Conservation (phyloP, 2,113 vertebrate species). For the Ardeotis arabs region DNA sequence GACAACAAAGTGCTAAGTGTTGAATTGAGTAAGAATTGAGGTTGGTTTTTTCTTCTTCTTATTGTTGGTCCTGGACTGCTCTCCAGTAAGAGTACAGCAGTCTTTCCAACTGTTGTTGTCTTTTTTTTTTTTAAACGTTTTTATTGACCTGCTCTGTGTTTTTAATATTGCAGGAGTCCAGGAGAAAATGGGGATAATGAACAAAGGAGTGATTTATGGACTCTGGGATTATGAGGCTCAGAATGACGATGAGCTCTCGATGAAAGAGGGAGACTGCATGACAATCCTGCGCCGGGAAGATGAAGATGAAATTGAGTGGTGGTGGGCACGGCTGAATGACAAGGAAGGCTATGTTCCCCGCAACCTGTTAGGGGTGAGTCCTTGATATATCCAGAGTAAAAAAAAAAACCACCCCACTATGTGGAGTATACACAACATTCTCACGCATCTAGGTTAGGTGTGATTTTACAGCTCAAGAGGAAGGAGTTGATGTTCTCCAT, state of each 20-base stretch:
- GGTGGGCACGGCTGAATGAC: constrained; percentile 91
- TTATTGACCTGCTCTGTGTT: neutral
- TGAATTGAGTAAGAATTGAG: neutral
- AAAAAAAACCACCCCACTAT: neutral
- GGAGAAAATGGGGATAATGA: constrained; percentile 99
- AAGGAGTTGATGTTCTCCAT: neutral
- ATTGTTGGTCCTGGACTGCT: neutral
- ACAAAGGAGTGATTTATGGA: constrained; percentile 92
- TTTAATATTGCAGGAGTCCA: constrained; percentile 85
- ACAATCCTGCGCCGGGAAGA: constrained; percentile 88
- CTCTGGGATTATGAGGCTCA: constrained; percentile 91
- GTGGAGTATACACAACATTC: too few species aligned
- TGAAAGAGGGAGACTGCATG: constrained; percentile 95
- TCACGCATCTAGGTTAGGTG: neutral
- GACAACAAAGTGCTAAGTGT: neutral
- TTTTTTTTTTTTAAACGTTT: neutral
- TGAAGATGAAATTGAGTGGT: constrained; percentile 93
- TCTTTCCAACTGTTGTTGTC: neutral
- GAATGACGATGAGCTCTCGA: constrained; percentile 84
- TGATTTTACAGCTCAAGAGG: neutral
- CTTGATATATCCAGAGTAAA: neutral
- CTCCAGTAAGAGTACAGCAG: neutral
- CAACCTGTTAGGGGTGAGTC: constrained; percentile 94
- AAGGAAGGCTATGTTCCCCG: constrained; percentile 91
- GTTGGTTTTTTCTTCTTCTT: neutral